These are phyloP conservation scores for Anarhynchus alexandrinus DNA, from an alignment of 2,113 vertebrate genomes.

Conservation along the genomic window DNA sequence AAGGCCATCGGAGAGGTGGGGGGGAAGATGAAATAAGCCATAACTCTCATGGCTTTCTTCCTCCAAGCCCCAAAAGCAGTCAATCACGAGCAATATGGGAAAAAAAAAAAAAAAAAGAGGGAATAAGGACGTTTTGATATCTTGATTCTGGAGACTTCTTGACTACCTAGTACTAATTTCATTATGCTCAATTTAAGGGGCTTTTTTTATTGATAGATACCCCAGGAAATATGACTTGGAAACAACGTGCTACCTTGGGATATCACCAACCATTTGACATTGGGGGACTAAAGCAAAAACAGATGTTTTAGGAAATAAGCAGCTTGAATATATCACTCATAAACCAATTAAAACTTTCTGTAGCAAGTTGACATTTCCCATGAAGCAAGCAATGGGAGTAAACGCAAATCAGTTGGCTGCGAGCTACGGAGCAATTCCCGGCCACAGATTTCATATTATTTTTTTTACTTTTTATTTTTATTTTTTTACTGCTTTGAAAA, in stretches of 20 bases:
- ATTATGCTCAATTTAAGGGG: constrained; percentile 43
- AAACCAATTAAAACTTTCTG: constrained; percentile 64
- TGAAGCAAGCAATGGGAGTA: constrained; percentile 45
- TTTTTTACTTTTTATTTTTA: not conserved
- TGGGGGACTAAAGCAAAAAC: constrained; percentile 50
- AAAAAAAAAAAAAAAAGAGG: not conserved
- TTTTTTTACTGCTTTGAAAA: constrained; percentile 8
- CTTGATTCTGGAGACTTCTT: constrained; percentile 40
- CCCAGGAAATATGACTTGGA: constrained; percentile 34
- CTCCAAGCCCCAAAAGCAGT: constrained; percentile 12
- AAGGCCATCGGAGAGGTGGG: not conserved
- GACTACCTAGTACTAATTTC: constrained; percentile 49
- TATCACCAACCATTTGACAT: constrained; percentile 40
- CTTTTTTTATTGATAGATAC: constrained; percentile 9
- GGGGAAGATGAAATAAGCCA: not conserved
- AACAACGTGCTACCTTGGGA: constrained; percentile 9
- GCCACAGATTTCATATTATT: not conserved
- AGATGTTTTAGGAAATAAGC: constrained; percentile 63
- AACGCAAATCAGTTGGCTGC: constrained; percentile 23
- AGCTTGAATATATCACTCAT: constrained; percentile 60
- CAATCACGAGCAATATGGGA: not conserved
- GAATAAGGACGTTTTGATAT: not conserved
- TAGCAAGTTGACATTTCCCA: constrained; percentile 64
- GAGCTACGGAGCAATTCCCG: not conserved
- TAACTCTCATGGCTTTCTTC: not conserved